Conservation (phyloP, 2,113 vertebrate species). For the Microcebus lehilahytsara region DNA sequence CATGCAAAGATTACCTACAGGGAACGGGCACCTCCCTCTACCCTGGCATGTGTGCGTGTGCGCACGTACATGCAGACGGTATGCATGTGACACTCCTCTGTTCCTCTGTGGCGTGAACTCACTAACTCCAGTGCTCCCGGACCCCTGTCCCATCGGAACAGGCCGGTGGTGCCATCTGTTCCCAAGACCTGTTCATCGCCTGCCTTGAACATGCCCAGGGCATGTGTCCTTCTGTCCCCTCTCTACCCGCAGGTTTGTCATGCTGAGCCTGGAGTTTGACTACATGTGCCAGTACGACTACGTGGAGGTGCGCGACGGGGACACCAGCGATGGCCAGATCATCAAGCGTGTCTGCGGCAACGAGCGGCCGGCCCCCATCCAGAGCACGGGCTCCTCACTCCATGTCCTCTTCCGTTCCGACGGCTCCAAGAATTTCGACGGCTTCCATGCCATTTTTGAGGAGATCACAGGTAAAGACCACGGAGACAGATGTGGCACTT, state of each 20-base stretch:
- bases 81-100: too few species aligned
- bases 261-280: conserved; percentile 97
- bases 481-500: not conserved
- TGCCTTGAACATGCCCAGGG: not conserved
- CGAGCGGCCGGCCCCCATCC: conserved; percentile 89
- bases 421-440: conserved; percentile 98
- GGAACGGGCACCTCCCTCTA: too few species aligned
- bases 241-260: conserved; percentile 89
- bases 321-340: conserved; percentile 89
- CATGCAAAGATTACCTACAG: not conserved
- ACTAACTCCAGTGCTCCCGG: not conserved
- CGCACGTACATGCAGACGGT: not conserved
- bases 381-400: conserved; percentile 90
- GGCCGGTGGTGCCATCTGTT: not conserved
- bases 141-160: not conserved
- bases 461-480: conserved; percentile 92
- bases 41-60: rapidly evolving
- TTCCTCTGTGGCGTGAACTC: not conserved
- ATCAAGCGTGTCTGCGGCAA: conserved; percentile 96
- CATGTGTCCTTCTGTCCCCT: not conserved
- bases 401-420: conserved; percentile 96
- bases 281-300: conserved; percentile 97
- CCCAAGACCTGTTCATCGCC: not conserved
- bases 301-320: conserved; percentile 94
- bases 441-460: conserved; percentile 95